phyloP scores from a whole-genome alignment of 2,888 invertebrate species.

The Thumatha senex region DNA sequence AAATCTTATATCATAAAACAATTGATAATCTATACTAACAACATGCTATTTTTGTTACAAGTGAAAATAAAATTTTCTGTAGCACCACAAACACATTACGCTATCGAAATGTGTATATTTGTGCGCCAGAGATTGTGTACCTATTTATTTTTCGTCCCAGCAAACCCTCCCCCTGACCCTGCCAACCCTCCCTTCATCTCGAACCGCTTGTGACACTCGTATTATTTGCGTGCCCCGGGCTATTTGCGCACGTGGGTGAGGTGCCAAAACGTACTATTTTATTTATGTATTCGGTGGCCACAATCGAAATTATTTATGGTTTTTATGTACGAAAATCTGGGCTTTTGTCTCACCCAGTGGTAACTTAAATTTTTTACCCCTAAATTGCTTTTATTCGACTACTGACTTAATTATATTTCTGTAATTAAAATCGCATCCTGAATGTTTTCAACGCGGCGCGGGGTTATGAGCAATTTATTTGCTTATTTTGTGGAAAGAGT shows the following conservation, averaged over 20 bases:
- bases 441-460: conserved; percentile 58
- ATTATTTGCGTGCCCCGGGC: conserved; percentile 66
- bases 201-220: conserved; percentile 55
- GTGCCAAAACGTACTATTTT: conserved; percentile 65
- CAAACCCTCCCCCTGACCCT: conserved; percentile 34
- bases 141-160: conserved; percentile 71
- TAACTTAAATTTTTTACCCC: conserved; percentile 44
- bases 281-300: conserved; percentile 69
- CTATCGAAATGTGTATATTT: conserved; percentile 68
- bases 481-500: conserved; percentile 51
- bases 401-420: conserved; percentile 77
- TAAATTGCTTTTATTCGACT: conserved; percentile 73
- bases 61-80: conserved; percentile 56
- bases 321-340: conserved; percentile 71
- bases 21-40: conserved; percentile 34
- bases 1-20: too few species aligned
- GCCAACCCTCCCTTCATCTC: conserved; percentile 29
- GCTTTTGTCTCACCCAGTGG: conserved; percentile 56
- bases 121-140: conserved; percentile 70
- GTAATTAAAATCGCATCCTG: conserved; percentile 75
- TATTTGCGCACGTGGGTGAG: conserved; percentile 62
- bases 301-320: conserved; percentile 79
- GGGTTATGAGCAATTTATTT: conserved; percentile 60
- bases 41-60: conserved; percentile 45
- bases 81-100: conserved; percentile 76